Percentiles rank a stretch among this genome's conserved stretches.
Evolutionary conservation across 1,140 invertebrate species (phyloP).

Genomic region (Bathynomus jamesi): DNA sequence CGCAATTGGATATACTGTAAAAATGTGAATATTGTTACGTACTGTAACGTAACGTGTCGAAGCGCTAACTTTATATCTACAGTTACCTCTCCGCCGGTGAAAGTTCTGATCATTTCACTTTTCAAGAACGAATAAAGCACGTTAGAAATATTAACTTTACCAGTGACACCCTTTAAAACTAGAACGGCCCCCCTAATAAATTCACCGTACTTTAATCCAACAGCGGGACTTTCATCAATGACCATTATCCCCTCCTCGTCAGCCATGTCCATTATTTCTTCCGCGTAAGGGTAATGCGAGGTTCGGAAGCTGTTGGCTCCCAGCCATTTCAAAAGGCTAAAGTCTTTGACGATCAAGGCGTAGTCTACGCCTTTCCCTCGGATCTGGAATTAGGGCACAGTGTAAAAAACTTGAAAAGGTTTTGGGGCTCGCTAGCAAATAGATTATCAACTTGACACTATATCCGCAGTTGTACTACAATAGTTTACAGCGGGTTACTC

Average conservation of each 20-base stretch:
- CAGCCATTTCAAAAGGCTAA: conserved; percentile 89
- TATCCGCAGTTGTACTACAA: too few relatives aligned
- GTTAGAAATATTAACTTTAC: too few relatives aligned
- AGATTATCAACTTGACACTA: not conserved
- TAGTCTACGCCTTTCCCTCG: conserved; percentile 35
- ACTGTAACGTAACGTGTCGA: too few relatives aligned
- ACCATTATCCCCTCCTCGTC: conserved; percentile 90
- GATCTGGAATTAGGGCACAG: conserved; percentile 28
- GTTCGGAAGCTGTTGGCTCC: conserved; percentile 92
- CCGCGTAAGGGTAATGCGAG: conserved; percentile 97
- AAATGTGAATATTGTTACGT: too few relatives aligned
- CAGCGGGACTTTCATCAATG: conserved; percentile 91
- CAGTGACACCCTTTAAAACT: too few relatives aligned
- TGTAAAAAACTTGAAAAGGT: too few relatives aligned
- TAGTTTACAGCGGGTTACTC: not conserved
- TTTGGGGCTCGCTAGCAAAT: conserved; percentile 8
- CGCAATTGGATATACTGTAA: too few relatives aligned
- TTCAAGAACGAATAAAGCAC: too few relatives aligned
- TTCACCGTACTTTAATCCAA: conserved; percentile 58
- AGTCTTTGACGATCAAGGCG: conserved; percentile 72
- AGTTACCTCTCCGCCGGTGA: too few relatives aligned
- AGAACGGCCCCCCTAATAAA: too few relatives aligned
- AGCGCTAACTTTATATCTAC: too few relatives aligned
- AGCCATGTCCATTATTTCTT: conserved; percentile 92
- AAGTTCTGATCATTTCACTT: too few relatives aligned